These are phyloP conservation scores for Indicator maculatus DNA, from an alignment of 2,113 vertebrate species.

Conservation along the genomic window DNA sequence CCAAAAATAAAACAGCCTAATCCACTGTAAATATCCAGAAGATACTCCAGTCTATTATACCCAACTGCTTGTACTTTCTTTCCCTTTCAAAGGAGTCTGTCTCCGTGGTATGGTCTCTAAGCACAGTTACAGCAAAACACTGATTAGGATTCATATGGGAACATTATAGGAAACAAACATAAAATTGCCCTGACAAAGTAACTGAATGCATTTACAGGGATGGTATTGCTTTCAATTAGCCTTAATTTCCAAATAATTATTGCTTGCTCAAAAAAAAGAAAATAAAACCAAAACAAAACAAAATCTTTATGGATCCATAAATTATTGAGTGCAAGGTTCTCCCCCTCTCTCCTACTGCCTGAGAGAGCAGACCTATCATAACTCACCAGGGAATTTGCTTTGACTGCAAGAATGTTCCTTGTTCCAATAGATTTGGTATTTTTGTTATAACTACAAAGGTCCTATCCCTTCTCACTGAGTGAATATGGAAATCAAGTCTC, in stretches of 20 bases:
- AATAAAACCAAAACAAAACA: background rate
- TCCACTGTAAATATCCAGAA: slow-evolving; percentile 12
- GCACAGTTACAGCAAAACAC: background rate
- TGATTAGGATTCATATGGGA: background rate
- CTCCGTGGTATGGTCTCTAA: background rate
- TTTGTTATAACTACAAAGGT: background rate
- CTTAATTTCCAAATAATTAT: slow-evolving; percentile 36
- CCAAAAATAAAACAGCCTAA: background rate
- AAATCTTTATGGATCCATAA: slow-evolving; percentile 18
- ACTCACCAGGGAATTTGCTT: background rate
- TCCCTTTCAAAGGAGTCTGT: background rate
- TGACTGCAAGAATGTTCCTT: background rate
- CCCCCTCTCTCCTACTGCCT: background rate
- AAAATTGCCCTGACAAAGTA: slow-evolving; percentile 21
- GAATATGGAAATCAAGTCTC: background rate
- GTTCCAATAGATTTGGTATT: background rate
- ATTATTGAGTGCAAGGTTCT: background rate
- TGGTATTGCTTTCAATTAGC: slow-evolving; percentile 50
- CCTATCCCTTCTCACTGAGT: background rate
- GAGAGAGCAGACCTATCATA: background rate
- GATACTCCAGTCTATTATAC: background rate
- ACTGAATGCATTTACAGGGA: slow-evolving; percentile 11
- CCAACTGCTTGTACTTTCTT: background rate
- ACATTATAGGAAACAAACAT: background rate
- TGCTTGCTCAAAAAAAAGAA: background rate